Evolutionary conservation across 1,140 invertebrate genomes (phyloP).

Genomic region (Drosophila erecta): DNA sequence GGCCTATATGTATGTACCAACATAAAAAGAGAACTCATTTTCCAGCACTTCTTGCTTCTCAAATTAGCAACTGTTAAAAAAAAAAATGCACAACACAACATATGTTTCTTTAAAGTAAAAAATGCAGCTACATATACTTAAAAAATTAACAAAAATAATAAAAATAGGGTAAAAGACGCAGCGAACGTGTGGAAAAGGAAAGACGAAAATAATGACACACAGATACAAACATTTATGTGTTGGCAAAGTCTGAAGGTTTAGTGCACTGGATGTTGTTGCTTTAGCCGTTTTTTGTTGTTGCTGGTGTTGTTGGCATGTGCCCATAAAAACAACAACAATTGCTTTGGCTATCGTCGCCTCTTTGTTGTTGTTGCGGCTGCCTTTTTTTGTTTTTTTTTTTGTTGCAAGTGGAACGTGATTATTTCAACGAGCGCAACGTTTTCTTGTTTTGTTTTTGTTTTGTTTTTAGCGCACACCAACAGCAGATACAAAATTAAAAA

Average conservation of each 20-base stretch:
- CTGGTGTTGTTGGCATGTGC: constrained; percentile 49
- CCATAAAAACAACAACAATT: constrained; percentile 35
- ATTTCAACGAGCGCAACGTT: constrained; percentile 69
- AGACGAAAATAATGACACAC: constrained; percentile 41
- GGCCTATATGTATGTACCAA: no score
- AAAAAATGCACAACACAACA: constrained; percentile 17
- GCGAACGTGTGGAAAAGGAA: constrained; percentile 37
- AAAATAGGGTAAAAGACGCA: constrained; percentile 28
- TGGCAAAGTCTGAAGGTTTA: constrained; percentile 61
- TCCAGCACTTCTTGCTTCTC: no score
- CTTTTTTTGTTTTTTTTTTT: constrained; percentile 59
- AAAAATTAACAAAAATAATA: constrained; percentile 6
- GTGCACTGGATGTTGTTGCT: constrained; percentile 52
- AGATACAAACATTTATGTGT: constrained; percentile 34
- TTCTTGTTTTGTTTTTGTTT: constrained; percentile 38
- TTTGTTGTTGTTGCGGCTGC: constrained; percentile 40
- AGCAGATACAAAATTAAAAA: constrained; percentile 22
- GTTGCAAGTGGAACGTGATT: constrained; percentile 77
- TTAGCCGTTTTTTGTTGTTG: constrained; percentile 26
- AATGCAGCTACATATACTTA: constrained; percentile 1
- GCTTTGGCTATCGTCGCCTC: constrained; percentile 54
- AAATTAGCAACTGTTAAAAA: background rate
- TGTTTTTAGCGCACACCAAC: constrained; percentile 33
- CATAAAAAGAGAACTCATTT: no score
- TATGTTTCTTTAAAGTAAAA: constrained; percentile 17